phyloP scores from a whole-genome alignment of 2,113 vertebrate species.

The Amblyornis subalaris region DNA sequence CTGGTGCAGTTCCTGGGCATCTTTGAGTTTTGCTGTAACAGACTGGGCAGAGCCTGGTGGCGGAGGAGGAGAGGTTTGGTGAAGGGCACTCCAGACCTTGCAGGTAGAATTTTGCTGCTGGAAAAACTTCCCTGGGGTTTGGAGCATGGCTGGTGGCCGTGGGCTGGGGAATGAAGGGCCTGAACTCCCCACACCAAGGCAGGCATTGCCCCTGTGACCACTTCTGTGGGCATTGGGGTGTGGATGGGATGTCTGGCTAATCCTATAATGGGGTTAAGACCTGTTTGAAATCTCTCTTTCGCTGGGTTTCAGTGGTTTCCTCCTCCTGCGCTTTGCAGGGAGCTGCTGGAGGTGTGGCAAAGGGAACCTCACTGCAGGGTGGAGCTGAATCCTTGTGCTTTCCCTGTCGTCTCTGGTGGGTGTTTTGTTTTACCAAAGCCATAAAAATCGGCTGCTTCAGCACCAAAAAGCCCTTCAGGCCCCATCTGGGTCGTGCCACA shows the following conservation, averaged over 20 bases:
- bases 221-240: background rate
- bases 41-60: background rate
- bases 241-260: background rate
- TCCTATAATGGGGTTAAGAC: background rate
- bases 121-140: background rate
- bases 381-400: background rate
- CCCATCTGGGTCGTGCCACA: background rate
- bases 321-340: background rate
- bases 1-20: background rate
- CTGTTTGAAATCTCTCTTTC: background rate
- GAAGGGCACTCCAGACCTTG: background rate
- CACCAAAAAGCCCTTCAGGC: background rate
- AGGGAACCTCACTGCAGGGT: background rate
- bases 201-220: background rate
- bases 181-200: rapidly evolving
- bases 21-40: background rate
- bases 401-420: no score
- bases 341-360: background rate
- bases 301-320: rapidly evolving
- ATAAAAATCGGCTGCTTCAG: background rate
- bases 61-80: background rate
- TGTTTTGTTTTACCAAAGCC: background rate
- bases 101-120: background rate
- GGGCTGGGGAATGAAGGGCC: background rate
- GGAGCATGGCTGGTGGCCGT: rapidly evolving